Evolutionary conservation across 2,888 invertebrate genomes (phyloP), one percentile per base, ranked within the genome.

Genomic region (Sarcophaga subvicina): DNA sequence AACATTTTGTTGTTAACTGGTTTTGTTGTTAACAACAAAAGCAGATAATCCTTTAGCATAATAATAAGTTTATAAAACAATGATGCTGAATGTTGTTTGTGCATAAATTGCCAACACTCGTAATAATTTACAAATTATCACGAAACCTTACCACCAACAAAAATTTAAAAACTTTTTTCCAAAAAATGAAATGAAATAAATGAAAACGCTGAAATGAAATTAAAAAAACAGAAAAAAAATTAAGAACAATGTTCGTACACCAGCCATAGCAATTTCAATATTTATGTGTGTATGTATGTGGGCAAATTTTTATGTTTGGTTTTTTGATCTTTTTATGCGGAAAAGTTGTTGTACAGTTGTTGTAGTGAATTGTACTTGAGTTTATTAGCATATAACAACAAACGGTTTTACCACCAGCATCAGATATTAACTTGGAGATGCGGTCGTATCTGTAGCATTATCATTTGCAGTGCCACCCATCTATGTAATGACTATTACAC

Each of bases 91-190:
- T 80, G 80, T 70, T 84, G 80, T 87, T 87, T 87, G 87, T 76
- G 87, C 80, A 87, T 87, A 84, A 83, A 84, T 87, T 87, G 78
- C 87, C 84, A 84, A 87, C 87, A 87, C 84, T 87, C 84, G 87
- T 81, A 83, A 84, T 87, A 87, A 87, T 87, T 87, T 83, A 84
- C 81, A 87, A 86, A 86, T 86, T 86, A 86, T 86, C 86, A 83
- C 80, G 78, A 86, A 86, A 80, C 86, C 80, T 69, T 77, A 75
- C 69, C 79, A 54, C 69, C 69, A 54, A 67, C 59, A 70, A 70
- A 64, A 66, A 54, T 10, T 76, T 59, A 60, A 67, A 73, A 86
- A 6, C 69, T 79, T 14, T 77, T 79, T 6, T 14, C 70, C 64
- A 70, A 71, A n/a, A 20, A 75, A 59, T n/a, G 1, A 49, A 69